A percentile compares a stretch with the other conserved stretches of the same genome.
Conservation (phyloP, 2,888 invertebrate genomes). For the Cabera pusaria region DNA sequence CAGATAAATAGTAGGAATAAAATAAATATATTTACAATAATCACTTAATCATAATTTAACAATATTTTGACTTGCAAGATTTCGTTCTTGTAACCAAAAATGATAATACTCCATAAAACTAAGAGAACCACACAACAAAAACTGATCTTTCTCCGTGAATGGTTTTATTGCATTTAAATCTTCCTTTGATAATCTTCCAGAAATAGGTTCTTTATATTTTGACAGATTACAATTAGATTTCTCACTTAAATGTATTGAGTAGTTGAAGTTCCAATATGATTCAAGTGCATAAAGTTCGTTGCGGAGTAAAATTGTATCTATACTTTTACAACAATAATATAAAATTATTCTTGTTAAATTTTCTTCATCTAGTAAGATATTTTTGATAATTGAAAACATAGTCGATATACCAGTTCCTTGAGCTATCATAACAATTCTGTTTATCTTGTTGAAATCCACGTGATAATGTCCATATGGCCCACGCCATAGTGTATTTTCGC, state of each 20-base stretch:
- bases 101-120: slow-evolving; percentile 79
- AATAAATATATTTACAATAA: no score
- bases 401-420: slow-evolving; percentile 92
- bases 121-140: slow-evolving; percentile 85
- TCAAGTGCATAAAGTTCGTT: slow-evolving; percentile 82
- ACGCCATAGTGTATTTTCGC: slow-evolving; percentile 85
- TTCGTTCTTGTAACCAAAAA: slow-evolving; percentile 43
- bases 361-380: slow-evolving; percentile 85
- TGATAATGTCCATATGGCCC: slow-evolving; percentile 88
- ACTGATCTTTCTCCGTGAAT: slow-evolving; percentile 54
- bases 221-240: slow-evolving; percentile 13
- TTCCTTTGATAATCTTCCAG: slow-evolving; percentile 52
- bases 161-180: slow-evolving; percentile 58
- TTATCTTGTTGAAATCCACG: slow-evolving; percentile 64
- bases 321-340: slow-evolving; percentile 83
- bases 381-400: slow-evolving; percentile 84
- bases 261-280: slow-evolving; percentile 90
- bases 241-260: slow-evolving; percentile 81
- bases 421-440: slow-evolving; percentile 72
- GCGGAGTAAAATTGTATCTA: slow-evolving; percentile 84
- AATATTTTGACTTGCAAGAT: slow-evolving; percentile 51
- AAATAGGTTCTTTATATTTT: slow-evolving; percentile 82
- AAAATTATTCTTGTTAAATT: slow-evolving; percentile 86
- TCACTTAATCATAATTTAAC: slow-evolving; percentile 58
- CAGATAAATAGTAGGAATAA: no score